Evolutionary conservation across 1,140 invertebrate genomes (phyloP).

Genomic region (Lineus longissimus): DNA sequence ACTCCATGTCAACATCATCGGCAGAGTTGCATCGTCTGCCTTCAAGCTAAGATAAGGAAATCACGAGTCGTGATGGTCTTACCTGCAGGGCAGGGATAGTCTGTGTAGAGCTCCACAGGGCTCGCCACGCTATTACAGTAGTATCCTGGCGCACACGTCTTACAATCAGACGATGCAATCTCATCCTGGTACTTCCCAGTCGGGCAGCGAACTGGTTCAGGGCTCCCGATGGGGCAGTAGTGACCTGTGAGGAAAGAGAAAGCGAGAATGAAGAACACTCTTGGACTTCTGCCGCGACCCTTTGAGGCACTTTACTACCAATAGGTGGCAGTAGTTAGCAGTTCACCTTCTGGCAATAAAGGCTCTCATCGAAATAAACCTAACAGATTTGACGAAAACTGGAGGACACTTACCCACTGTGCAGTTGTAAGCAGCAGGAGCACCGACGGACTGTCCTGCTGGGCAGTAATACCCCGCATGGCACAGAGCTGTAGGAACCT

Average conservation of each 20-base stretch:
- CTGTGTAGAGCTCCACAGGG: slow-evolving; percentile 42
- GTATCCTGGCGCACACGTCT: slow-evolving; percentile 40
- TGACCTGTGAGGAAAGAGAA: too few species aligned
- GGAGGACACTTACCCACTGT: slow-evolving; percentile 21
- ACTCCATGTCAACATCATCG: neutral
- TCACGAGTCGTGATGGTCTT: neutral
- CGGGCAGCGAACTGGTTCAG: slow-evolving; percentile 28
- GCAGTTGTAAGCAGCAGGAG: slow-evolving; percentile 37
- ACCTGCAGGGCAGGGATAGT: slow-evolving; percentile 34
- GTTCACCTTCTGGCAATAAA: too few species aligned
- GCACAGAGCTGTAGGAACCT: slow-evolving; percentile 37
- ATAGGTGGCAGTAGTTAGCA: too few species aligned
- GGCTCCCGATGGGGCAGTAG: slow-evolving; percentile 38
- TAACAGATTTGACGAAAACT: too few species aligned
- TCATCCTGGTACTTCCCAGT: slow-evolving; percentile 44
- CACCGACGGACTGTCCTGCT: slow-evolving; percentile 32
- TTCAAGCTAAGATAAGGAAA: neutral
- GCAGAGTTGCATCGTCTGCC: too few species aligned
- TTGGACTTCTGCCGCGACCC: too few species aligned
- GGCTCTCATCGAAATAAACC: too few species aligned
- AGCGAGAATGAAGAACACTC: neutral
- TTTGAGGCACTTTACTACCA: too few species aligned
- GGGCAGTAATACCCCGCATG: slow-evolving; percentile 44
- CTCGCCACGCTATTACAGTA: slow-evolving; percentile 40
- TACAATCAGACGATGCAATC: slow-evolving; percentile 32